These are phyloP conservation scores for Vultur gryphus DNA, from an alignment of 2,797 vertebrate species.

Conservation along the genomic window DNA sequence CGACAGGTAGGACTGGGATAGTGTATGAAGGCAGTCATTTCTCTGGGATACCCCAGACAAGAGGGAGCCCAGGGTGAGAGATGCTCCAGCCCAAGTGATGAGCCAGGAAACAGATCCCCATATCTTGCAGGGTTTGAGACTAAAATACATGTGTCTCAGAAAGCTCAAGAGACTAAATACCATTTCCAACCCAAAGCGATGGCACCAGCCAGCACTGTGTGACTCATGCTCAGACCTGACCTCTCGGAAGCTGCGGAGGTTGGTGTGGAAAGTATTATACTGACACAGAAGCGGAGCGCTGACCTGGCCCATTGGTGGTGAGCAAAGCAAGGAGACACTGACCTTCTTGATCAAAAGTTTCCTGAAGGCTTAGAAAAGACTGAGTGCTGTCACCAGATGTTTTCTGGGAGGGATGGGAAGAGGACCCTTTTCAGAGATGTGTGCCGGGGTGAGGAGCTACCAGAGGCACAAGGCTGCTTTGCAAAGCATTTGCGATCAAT, in stretches of 20 bases:
- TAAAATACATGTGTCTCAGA: background rate
- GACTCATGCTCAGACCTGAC: background rate
- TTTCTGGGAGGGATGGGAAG: background rate
- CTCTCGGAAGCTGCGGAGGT: background rate
- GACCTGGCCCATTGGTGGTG: background rate
- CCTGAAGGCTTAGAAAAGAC: background rate
- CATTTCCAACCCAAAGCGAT: rapidly evolving
- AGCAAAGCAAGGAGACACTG: background rate
- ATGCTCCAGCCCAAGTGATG: background rate
- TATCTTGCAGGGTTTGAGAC: background rate
- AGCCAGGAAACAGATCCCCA: background rate
- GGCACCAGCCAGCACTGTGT: background rate
- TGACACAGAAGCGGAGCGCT: background rate
- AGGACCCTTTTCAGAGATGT: background rate
- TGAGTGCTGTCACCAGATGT: background rate
- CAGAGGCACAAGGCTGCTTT: background rate
- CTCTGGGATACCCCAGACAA: background rate
- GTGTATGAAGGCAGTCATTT: background rate
- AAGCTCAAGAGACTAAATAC: background rate
- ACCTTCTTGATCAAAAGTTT: background rate
- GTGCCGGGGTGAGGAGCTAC: background rate
- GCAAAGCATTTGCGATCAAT: background rate
- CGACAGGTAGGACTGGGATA: background rate
- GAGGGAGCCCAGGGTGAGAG: background rate
- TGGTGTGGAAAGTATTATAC: background rate